These are phyloP conservation scores for Microcebus ravelobensis DNA, from an alignment of 2,113 vertebrate genomes.

Conservation along the genomic window DNA sequence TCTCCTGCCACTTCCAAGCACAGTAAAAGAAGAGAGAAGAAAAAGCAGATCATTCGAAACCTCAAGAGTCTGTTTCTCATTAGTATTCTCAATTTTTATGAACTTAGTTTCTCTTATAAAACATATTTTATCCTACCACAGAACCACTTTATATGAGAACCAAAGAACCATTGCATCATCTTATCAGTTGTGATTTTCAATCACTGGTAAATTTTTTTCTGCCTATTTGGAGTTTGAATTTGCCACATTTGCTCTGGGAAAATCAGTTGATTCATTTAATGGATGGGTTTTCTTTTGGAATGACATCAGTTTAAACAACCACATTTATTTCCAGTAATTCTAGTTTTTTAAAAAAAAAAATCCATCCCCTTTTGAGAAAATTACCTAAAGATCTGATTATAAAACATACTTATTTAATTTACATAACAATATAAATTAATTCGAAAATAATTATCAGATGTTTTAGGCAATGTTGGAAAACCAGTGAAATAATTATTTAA, in stretches of 20 bases:
- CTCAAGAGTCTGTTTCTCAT: constrained; percentile 53
- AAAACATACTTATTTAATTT: background rate
- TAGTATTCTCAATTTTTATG: constrained; percentile 37
- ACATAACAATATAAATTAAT: background rate
- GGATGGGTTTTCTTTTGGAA: background rate
- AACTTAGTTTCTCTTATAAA: constrained; percentile 36
- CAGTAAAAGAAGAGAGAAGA: constrained; percentile 22
- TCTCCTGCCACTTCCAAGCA: constrained; percentile 45
- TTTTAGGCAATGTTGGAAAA: constrained; percentile 16
- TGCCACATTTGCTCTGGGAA: constrained; percentile 31
- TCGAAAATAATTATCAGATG: background rate
- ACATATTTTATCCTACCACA: constrained; percentile 40
- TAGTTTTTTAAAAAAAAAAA: background rate
- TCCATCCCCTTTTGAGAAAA: background rate
- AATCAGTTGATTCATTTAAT: constrained; percentile 22
- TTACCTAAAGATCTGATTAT: background rate
- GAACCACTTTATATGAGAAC: background rate
- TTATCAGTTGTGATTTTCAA: constrained; percentile 35
- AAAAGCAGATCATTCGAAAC: constrained; percentile 28
- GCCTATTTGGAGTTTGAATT: constrained; percentile 25
- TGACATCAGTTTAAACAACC: background rate
- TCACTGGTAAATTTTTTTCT: background rate
- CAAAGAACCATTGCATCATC: background rate
- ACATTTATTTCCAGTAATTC: constrained; percentile 7
- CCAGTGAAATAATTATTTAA: background rate